Percentiles rank a stretch among this genome's conserved stretches.
These are phyloP conservation scores for Platysternon megacephalum DNA, from an alignment of 2,113 vertebrate genomes.

Conservation along the genomic window DNA sequence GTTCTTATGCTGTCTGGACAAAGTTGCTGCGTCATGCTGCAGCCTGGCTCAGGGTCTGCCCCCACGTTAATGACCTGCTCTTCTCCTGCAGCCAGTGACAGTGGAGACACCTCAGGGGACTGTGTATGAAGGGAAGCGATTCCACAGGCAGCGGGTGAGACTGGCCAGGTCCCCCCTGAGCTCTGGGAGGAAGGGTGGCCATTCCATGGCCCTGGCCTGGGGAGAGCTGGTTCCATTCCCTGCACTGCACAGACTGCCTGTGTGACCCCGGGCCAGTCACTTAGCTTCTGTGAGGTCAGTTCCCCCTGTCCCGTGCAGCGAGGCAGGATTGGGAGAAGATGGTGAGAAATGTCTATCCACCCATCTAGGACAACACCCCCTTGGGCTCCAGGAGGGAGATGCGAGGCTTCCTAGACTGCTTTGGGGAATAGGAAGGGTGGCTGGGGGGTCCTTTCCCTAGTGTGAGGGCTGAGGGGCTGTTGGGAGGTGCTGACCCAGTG, in stretches of 20 bases:
- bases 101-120: conserved; percentile 92
- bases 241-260: fast-evolving
- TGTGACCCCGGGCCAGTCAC: fast-evolving
- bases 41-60: fast-evolving
- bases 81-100: conserved; percentile 79
- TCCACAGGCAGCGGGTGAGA: conserved; percentile 88
- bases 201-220: fast-evolving
- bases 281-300: fast-evolving
- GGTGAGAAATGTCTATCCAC: background rate
- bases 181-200: background rate
- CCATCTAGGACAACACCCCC: too few relatives aligned
- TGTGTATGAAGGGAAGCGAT: conserved; percentile 85
- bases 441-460: background rate
- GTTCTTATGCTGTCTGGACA: background rate
- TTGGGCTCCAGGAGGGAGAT: too few relatives aligned
- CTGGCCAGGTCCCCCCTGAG: fast-evolving
- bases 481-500: too few relatives aligned
- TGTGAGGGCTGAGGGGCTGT: too few relatives aligned
- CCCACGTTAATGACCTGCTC: background rate
- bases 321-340: background rate
- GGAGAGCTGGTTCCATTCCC: fast-evolving
- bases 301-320: fast-evolving
- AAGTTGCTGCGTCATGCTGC: fast-evolving
- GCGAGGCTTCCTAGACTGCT: too few relatives aligned
- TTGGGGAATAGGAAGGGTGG: background rate